These are phyloP conservation scores for Iphiclides podalirius DNA, from an alignment of 2,888 invertebrate genomes.

Conservation along the genomic window DNA sequence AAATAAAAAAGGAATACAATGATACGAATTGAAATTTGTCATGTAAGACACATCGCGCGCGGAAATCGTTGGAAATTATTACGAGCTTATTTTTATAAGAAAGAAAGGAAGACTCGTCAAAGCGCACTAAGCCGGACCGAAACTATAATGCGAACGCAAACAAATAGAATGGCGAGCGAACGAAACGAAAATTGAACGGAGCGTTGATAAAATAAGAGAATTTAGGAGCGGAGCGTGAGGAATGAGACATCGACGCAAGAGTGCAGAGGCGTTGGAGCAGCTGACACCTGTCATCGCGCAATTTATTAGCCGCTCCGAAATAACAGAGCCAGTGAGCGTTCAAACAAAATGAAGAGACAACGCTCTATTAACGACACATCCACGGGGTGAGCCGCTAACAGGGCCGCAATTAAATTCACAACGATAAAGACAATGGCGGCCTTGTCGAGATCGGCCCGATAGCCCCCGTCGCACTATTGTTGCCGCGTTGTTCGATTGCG, in stretches of 20 bases:
- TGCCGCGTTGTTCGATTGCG: too few relatives aligned
- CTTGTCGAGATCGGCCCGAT: not conserved
- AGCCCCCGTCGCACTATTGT: too few relatives aligned
- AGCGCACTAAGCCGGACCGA: slow-evolving; percentile 48
- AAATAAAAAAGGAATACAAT: slow-evolving; percentile 10
- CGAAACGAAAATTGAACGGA: slow-evolving; percentile 75
- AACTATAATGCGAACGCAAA: slow-evolving; percentile 58
- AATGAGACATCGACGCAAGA: slow-evolving; percentile 80
- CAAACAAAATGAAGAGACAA: slow-evolving; percentile 75
- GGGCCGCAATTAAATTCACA: slow-evolving; percentile 61
- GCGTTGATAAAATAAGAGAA: slow-evolving; percentile 79
- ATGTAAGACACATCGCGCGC: slow-evolving; percentile 19
- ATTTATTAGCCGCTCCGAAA: slow-evolving; percentile 79
- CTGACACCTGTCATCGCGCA: slow-evolving; percentile 80
- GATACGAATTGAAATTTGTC: slow-evolving; percentile 24
- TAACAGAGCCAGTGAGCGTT: slow-evolving; percentile 76
- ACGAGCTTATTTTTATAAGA: not conserved
- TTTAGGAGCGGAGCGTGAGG: slow-evolving; percentile 77
- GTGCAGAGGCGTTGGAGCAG: slow-evolving; percentile 79
- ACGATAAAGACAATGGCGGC: slow-evolving; percentile 29
- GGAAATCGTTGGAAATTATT: slow-evolving; percentile 3
- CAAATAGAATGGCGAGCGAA: slow-evolving; percentile 65
- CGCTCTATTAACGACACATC: slow-evolving; percentile 75
- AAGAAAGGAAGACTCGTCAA: slow-evolving; percentile 14
- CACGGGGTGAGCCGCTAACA: slow-evolving; percentile 60